Evolutionary conservation across 2,797 vertebrate species (phyloP).

Genomic region (Acanthurus lineatus): DNA sequence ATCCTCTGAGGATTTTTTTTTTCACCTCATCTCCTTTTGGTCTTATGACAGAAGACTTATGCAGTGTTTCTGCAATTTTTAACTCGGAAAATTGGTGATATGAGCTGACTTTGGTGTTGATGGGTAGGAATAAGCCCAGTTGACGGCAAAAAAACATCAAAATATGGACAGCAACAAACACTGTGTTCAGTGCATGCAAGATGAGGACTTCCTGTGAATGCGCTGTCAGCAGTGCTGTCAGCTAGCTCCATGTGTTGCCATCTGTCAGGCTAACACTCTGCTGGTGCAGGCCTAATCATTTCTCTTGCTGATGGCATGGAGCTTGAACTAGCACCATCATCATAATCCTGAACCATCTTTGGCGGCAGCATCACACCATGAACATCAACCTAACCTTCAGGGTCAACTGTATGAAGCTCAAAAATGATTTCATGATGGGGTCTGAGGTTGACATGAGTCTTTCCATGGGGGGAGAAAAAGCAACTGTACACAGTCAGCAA

Average conservation of each 20-base stretch:
- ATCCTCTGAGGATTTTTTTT: constrained; percentile 69
- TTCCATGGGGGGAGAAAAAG: constrained; percentile 10
- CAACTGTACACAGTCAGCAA: constrained; percentile 75
- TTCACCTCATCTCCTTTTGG: constrained; percentile 30
- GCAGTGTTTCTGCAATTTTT: constrained; percentile 60
- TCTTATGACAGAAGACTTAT: constrained; percentile 41
- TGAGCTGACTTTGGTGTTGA: constrained; percentile 57
- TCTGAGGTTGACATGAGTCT: constrained; percentile 38
- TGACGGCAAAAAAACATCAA: constrained; percentile 68
- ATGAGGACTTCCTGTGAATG: constrained; percentile 73
- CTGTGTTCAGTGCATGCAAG: constrained; percentile 63
- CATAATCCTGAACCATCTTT: constrained; percentile 76
- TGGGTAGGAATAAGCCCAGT: constrained; percentile 54
- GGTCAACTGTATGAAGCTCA: constrained; percentile 63
- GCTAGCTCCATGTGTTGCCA: constrained; percentile 78
- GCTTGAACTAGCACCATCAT: constrained; percentile 76
- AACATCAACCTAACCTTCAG: constrained; percentile 66
- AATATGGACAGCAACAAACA: constrained; percentile 72
- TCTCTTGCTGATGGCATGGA: constrained; percentile 68
- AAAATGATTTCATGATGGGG: constrained; percentile 48
- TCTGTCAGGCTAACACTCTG: constrained; percentile 80
- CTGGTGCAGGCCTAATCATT: constrained; percentile 77
- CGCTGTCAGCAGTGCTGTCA: constrained; percentile 81
- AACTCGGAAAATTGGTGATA: constrained; percentile 46
- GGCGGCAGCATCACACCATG: constrained; percentile 57